These are phyloP conservation scores for Dyspetes luteomarginatus DNA, from an alignment of 2,888 invertebrate genomes.

Conservation along the genomic window DNA sequence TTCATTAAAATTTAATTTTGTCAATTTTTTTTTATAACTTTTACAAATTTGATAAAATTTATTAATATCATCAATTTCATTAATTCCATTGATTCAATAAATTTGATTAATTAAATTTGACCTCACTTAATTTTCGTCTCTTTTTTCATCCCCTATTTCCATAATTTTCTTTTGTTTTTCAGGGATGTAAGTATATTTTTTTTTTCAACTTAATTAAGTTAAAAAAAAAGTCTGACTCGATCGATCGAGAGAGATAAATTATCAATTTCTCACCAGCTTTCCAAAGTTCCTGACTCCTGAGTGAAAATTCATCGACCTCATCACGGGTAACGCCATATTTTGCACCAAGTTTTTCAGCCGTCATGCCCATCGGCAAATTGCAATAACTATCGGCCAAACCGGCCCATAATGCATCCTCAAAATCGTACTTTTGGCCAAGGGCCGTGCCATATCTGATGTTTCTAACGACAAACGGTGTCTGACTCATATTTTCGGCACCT, in stretches of 20 bases:
- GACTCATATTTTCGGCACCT: conserved; percentile 98
- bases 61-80: too few species aligned
- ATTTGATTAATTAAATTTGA: conserved; percentile 15
- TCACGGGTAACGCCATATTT: conserved; percentile 92
- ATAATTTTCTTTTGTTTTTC: too few species aligned
- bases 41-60: too few species aligned
- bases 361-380: conserved; percentile 97
- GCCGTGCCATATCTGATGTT: conserved; percentile 94
- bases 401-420: conserved; percentile 96
- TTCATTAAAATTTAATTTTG: conserved; percentile 34
- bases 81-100: conserved; percentile 1
- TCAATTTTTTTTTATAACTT: too few species aligned
- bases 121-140: not conserved
- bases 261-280: conserved; percentile 87
- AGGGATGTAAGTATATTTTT: too few species aligned
- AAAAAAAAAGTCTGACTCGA: not conserved
- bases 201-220: not conserved
- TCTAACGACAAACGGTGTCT: conserved; percentile 93
- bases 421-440: conserved; percentile 89
- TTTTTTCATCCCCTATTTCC: too few species aligned
- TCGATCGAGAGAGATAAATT: too few species aligned
- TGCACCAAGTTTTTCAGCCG: conserved; percentile 96
- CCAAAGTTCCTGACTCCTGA: conserved; percentile 95
- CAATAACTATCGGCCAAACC: conserved; percentile 95
- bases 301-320: conserved; percentile 93